Percentiles rank a stretch among this genome's conserved stretches.
Evolutionary conservation across 1,140 invertebrate genomes (phyloP).

Genomic region (Zaprionus taronus): DNA sequence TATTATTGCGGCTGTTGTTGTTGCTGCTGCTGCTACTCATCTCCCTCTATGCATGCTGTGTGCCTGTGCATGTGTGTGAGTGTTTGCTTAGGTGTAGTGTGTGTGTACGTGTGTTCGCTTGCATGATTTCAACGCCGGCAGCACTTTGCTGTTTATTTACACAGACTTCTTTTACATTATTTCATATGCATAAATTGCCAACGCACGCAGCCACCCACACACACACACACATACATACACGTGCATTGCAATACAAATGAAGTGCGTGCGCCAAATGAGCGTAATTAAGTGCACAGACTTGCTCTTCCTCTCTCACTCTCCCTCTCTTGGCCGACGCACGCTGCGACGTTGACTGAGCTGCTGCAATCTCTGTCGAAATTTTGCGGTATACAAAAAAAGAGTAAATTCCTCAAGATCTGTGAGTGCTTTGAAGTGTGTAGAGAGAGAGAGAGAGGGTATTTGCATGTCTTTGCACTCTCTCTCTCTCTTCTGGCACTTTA

Average conservation of each 20-base stretch:
- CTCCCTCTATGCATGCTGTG: background rate
- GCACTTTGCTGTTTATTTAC: slow-evolving; percentile 80
- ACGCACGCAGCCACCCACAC: slow-evolving; percentile 40
- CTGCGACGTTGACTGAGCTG: slow-evolving; percentile 14
- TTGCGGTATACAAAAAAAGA: slow-evolving; percentile 18
- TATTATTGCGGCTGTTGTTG: slow-evolving; percentile 64
- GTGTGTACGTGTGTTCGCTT: slow-evolving; percentile 56
- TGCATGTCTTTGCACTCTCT: slow-evolving; percentile 1
- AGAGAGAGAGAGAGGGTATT: slow-evolving; percentile 5
- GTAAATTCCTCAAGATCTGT: slow-evolving; percentile 2
- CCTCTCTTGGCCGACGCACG: background rate
- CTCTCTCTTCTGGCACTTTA: slow-evolving; percentile 32
- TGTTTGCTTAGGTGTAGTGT: slow-evolving; percentile 70
- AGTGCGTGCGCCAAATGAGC: slow-evolving; percentile 62
- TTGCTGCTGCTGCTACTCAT: slow-evolving; percentile 16
- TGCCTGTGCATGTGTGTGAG: slow-evolving; percentile 35
- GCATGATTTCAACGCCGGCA: slow-evolving; percentile 76
- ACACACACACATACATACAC: slow-evolving; percentile 23
- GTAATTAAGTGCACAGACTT: slow-evolving; percentile 68
- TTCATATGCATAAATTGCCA: slow-evolving; percentile 77
- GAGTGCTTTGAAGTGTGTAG: background rate
- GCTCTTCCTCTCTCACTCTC: slow-evolving; percentile 8
- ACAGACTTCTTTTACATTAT: slow-evolving; percentile 77
- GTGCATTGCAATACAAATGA: slow-evolving; percentile 15
- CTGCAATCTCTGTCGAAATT: slow-evolving; percentile 27